A percentile compares a stretch with the other conserved stretches of the same genome.
Evolutionary conservation across 2,113 vertebrate genomes (phyloP).

Genomic region (Amia ocellicauda): DNA sequence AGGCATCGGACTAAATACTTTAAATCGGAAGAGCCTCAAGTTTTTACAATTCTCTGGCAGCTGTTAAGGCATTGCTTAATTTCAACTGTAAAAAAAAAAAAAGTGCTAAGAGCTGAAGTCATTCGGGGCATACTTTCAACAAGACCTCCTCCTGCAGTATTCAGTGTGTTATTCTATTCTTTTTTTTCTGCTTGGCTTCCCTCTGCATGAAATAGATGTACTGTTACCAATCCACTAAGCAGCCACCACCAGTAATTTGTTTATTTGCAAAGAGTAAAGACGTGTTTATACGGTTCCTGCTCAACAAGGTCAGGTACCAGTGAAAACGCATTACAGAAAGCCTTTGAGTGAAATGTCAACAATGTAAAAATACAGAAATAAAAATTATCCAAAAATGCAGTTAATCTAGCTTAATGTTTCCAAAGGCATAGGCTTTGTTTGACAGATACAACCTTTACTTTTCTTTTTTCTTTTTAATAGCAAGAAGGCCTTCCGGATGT

Average conservation of each 20-base stretch:
- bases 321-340: constrained; percentile 60
- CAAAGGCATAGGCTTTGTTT: too few species aligned
- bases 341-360: constrained; percentile 63
- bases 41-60: neutral
- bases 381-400: too few species aligned
- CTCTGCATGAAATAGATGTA: constrained; percentile 30
- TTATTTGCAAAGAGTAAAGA: constrained; percentile 54
- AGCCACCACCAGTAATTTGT: constrained; percentile 59
- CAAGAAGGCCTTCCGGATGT: too few species aligned
- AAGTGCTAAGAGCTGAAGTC: neutral
- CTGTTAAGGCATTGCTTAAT: neutral
- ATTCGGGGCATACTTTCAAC: neutral
- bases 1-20: neutral
- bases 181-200: constrained; percentile 16
- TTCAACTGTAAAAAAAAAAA: neutral
- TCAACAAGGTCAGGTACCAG: constrained; percentile 45
- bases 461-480: too few species aligned
- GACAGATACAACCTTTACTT: too few species aligned
- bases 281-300: constrained; percentile 63
- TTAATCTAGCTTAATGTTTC: too few species aligned
- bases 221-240: constrained; percentile 5
- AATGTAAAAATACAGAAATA: neutral
- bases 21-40: neutral
- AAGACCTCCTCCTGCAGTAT: neutral
- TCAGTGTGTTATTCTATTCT: neutral